A percentile compares a stretch with the other conserved stretches of the same genome.
Evolutionary conservation across 1,140 invertebrate species (phyloP).

Genomic region (Achatina immaculata): DNA sequence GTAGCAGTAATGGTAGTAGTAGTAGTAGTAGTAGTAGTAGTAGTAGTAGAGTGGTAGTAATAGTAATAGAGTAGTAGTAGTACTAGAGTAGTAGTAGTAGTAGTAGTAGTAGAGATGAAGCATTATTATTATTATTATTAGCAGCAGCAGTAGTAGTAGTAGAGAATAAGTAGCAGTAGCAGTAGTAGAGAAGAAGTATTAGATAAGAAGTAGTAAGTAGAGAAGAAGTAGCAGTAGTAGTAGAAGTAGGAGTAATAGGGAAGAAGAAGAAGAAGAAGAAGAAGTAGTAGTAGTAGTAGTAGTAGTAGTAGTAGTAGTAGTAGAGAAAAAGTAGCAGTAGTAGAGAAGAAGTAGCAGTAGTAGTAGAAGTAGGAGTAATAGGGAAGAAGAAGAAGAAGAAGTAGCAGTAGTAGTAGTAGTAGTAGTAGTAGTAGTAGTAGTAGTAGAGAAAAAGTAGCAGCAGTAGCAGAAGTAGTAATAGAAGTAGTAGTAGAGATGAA

Average conservation of each 20-base stretch:
- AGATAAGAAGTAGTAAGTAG: not conserved
- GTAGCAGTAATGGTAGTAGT: not conserved
- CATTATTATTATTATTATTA: too few relatives aligned
- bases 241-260: not conserved
- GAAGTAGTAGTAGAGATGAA: not conserved
- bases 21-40: slow-evolving; percentile 4
- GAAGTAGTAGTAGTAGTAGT: slow-evolving; percentile 3
- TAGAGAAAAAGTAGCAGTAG: not conserved
- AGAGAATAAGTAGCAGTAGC: not conserved
- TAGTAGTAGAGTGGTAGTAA: not conserved
- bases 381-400: not conserved
- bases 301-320: not conserved
- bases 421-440: not conserved
- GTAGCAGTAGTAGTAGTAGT: not conserved
- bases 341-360: not conserved
- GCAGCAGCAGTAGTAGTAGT: not conserved
- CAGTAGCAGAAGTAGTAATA: not conserved
- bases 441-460: too few relatives aligned
- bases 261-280: not conserved
- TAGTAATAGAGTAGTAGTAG: too few relatives aligned
- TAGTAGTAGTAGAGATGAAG: slow-evolving; percentile 6
- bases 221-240: slow-evolving; percentile 10
- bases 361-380: not conserved
- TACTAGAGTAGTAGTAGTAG: slow-evolving; percentile 8
- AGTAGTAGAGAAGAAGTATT: too few relatives aligned